Evolutionary conservation across 2,888 invertebrate species (phyloP), one percentile per base, ranked within the genome.

Genomic region (Cataglyphis livida): DNA sequence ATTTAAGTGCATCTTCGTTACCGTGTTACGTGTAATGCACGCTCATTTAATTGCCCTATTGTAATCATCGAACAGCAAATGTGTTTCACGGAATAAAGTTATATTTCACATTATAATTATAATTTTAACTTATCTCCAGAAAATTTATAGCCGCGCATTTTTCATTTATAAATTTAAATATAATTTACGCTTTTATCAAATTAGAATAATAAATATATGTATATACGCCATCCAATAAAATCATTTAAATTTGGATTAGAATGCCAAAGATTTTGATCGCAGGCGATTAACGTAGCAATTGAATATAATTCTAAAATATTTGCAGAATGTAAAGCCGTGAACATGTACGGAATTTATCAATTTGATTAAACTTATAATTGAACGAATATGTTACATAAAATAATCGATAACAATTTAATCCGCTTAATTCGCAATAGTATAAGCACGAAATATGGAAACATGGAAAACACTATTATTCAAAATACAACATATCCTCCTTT

Each of bases 1-100:
- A 21, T 44, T 79, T 79, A 79, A 79, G 71, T 59, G 78, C 59
- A 79, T 79, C 71, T 79, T 54, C 54, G 54, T 41, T 71, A 71
- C 59, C 21, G 21, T 35, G 59, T 79, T 79, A 71, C 41, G 15
- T 54, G 76, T 76, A 76, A 68, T 68, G 18, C 78, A 35, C 71
- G 59, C 59, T 28, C 51, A 41, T 71, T 71, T 79, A 79, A 79
- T 79, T 70, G 57, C 15, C 21, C 51, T 41, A 25, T 54, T 57
- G 54, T 28, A 78, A 78, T 54, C n/a, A 10, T 51, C 48, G 12
- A 54, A 54, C 38, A 54, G 21, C 32, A 15, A 41, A 12, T 15
- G 32, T n/a, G 35, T 44, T 71, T 79, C 4, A 44, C 41, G 5
- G 32, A 28, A 18, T 32, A 18, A 59, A 59, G 44, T 78, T 70